phyloP scores from a whole-genome alignment of 2,888 invertebrate species.

The Drosophila macrospina region DNA sequence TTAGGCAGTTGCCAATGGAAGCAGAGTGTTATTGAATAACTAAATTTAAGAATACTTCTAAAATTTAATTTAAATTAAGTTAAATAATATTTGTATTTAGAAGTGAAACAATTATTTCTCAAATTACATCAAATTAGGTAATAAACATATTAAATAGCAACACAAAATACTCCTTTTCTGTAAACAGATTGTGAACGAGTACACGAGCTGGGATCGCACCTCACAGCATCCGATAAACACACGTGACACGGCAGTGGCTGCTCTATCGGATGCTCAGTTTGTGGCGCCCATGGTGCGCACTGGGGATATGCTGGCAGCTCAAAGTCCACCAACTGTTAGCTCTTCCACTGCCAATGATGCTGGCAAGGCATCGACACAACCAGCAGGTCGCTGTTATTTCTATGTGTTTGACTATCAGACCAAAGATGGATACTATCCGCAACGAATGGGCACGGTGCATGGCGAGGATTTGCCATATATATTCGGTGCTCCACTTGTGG shows the following conservation, averaged over 20 bases:
- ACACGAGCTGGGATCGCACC: slow-evolving; percentile 98
- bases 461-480: slow-evolving; percentile 96
- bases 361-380: slow-evolving; percentile 78
- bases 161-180: too few species aligned
- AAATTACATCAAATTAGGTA: too few species aligned
- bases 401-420: slow-evolving; percentile 97
- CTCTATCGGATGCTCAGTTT: slow-evolving; percentile 97
- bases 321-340: slow-evolving; percentile 85
- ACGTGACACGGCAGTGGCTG: slow-evolving; percentile 94
- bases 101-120: too few species aligned
- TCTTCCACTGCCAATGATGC: slow-evolving; percentile 39
- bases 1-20: slow-evolving; percentile 3
- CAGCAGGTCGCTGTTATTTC: slow-evolving; percentile 92
- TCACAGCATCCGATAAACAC: slow-evolving; percentile 95
- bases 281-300: slow-evolving; percentile 95
- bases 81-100: too few species aligned
- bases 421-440: slow-evolving; percentile 94
- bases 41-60: too few species aligned
- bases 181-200: slow-evolving; percentile 95
- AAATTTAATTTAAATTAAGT: too few species aligned
- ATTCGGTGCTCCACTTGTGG: slow-evolving; percentile 95
- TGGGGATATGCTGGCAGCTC: slow-evolving; percentile 91
- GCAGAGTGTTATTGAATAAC: not conserved
- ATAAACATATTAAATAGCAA: too few species aligned
- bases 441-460: slow-evolving; percentile 96